A percentile compares a stretch with the other conserved stretches of the same genome.
These are phyloP conservation scores for Lycaon pictus DNA, from an alignment of 2,113 vertebrate species.

Conservation along the genomic window DNA sequence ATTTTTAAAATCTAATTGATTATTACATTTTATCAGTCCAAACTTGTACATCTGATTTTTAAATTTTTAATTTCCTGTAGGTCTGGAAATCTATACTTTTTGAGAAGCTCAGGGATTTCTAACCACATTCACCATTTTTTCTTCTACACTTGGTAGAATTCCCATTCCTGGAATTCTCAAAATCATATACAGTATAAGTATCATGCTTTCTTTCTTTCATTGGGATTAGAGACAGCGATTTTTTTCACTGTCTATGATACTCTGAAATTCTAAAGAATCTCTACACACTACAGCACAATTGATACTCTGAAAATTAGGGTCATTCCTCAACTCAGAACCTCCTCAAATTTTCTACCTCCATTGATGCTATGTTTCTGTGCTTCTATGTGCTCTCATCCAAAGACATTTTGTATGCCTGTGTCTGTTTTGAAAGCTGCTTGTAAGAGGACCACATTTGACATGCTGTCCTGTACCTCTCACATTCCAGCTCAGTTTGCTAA, in stretches of 20 bases:
- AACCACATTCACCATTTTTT: not conserved
- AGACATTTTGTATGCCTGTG: not conserved
- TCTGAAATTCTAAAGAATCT: not conserved
- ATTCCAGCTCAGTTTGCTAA: not conserved
- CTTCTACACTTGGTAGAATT: not conserved
- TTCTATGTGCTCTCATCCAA: not conserved
- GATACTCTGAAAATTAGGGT: not conserved
- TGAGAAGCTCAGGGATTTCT: not conserved
- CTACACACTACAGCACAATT: not conserved
- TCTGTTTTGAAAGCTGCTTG: not conserved
- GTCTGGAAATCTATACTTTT: not conserved
- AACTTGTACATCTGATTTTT: not conserved
- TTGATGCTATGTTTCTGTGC: not conserved
- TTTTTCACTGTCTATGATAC: not conserved
- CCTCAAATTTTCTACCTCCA: not conserved
- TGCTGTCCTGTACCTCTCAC: not conserved
- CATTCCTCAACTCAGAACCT: not conserved
- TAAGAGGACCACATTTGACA: not conserved
- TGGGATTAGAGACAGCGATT: not conserved
- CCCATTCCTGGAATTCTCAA: not conserved
- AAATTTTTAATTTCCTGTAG: not conserved
- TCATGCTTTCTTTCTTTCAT: not conserved
- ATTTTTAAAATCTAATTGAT: not conserved
- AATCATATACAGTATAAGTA: not conserved
- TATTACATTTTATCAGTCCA: not conserved